Evolutionary conservation across 2,888 invertebrate genomes (phyloP).

Genomic region (Ophion obscuratus): DNA sequence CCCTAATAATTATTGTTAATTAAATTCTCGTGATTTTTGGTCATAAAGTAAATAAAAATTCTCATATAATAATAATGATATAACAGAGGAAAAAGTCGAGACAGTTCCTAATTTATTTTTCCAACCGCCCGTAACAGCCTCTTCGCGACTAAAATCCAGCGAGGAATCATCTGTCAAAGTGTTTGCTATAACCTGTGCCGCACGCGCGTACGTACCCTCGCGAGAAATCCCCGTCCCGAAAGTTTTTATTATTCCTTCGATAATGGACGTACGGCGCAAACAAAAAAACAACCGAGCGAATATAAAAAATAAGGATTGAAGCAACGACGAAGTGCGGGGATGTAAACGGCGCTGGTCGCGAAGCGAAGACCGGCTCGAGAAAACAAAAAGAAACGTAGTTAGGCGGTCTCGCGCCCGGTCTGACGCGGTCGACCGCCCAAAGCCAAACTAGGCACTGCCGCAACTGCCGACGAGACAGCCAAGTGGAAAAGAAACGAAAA

Average conservation of each 20-base stretch:
- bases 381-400: constrained; percentile 9
- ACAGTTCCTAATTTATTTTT: neutral
- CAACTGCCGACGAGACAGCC: neutral
- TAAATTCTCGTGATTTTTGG: too few relatives aligned
- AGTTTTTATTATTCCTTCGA: neutral
- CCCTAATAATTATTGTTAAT: too few relatives aligned
- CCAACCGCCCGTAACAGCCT: neutral
- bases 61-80: neutral
- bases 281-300: neutral
- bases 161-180: neutral
- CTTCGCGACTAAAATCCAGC: too few relatives aligned
- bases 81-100: neutral
- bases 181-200: neutral
- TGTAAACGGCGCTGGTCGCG: constrained; percentile 15
- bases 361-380: constrained; percentile 19
- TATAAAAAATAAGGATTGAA: neutral
- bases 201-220: neutral
- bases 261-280: neutral
- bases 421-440: neutral
- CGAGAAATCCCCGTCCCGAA: neutral
- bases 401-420: neutral
- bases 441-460: neutral
- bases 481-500: neutral
- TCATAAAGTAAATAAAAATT: too few relatives aligned
- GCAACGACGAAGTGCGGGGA: neutral